Evolutionary conservation across 2,113 vertebrate genomes (phyloP).

Genomic region (Ceuthmochares aereus): DNA sequence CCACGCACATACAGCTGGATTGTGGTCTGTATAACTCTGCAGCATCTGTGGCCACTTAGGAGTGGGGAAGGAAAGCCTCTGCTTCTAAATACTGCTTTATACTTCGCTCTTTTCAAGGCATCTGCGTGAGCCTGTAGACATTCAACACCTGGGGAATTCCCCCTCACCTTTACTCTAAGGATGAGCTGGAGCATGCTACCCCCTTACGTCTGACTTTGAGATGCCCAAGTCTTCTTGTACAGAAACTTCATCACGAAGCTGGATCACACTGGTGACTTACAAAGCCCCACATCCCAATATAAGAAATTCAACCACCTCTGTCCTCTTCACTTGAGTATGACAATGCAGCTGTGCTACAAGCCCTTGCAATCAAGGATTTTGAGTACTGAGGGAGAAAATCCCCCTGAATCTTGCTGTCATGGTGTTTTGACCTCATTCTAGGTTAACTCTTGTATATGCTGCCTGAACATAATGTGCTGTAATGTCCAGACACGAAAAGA

Average conservation of each 20-base stretch:
- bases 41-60: neutral
- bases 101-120: neutral
- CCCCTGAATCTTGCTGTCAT: neutral
- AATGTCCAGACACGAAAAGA: neutral
- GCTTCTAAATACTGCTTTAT: neutral
- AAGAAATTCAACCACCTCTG: neutral
- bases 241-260: neutral
- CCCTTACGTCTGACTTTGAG: neutral
- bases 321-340: neutral
- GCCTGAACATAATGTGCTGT: neutral
- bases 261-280: neutral
- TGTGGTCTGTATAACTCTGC: neutral
- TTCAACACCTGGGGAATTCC: neutral
- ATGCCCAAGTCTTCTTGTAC: neutral
- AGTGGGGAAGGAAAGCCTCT: neutral
- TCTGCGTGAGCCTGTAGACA: neutral
- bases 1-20: neutral
- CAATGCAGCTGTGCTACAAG: constrained; percentile 19
- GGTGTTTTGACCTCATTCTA: constrained; percentile 8
- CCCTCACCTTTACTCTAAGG: neutral
- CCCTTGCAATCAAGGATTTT: neutral
- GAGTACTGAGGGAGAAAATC: constrained; percentile 30
- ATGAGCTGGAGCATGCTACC: neutral
- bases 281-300: neutral
- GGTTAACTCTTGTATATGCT: neutral